Evolutionary conservation across 2,113 vertebrate species (phyloP).

Genomic region (Pavo muticus): DNA sequence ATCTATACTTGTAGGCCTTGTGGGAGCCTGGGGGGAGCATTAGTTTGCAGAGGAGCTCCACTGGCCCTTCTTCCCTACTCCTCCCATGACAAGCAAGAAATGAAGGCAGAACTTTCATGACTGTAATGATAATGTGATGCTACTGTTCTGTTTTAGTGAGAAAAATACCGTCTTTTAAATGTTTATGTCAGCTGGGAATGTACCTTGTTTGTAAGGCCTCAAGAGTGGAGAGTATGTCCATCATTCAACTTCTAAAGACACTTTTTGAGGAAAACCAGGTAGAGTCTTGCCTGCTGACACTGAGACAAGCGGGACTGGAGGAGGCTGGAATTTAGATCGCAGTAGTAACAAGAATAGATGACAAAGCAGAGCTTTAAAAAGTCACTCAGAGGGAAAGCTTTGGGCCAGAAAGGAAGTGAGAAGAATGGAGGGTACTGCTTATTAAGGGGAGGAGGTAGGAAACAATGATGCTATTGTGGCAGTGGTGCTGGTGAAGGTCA

Average conservation of each 20-base stretch:
- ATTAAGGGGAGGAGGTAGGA: background rate
- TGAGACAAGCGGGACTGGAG: background rate
- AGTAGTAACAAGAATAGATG: constrained; percentile 11
- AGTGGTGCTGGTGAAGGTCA: constrained; percentile 2
- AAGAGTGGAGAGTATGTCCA: background rate
- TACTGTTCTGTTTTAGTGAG: background rate
- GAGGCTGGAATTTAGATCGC: background rate
- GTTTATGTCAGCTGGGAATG: background rate
- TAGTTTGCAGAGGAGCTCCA: background rate
- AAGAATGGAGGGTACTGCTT: background rate
- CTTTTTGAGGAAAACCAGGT: background rate
- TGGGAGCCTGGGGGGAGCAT: background rate
- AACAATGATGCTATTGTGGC: constrained; percentile 46
- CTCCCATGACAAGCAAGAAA: background rate
- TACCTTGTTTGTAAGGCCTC: background rate
- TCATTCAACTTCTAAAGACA: background rate
- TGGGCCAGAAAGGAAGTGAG: constrained; percentile 20
- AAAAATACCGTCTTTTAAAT: background rate
- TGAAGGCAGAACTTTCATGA: background rate
- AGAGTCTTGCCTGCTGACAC: background rate
- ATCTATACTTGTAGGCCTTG: background rate
- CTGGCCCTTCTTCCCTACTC: background rate
- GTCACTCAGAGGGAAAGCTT: background rate
- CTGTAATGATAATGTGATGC: background rate
- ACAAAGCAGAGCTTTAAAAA: constrained; percentile 45